These are phyloP conservation scores for Oryzias dopingdopingensis DNA, from an alignment of 2,797 vertebrate species.

Conservation along the genomic window DNA sequence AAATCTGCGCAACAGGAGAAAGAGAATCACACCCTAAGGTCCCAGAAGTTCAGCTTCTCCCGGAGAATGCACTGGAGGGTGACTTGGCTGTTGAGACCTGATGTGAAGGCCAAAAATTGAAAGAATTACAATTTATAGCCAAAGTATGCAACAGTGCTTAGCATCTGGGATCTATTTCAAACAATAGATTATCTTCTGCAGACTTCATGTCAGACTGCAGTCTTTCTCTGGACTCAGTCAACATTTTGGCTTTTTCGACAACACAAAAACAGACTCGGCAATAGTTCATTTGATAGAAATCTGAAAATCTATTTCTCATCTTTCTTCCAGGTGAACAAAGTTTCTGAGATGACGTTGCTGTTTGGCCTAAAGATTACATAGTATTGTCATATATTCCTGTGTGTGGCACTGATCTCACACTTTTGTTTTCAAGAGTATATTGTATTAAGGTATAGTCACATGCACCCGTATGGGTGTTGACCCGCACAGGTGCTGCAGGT, in stretches of 20 bases:
- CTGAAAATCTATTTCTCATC: conserved; percentile 7
- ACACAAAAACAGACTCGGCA: conserved; percentile 5
- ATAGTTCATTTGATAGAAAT: conserved; percentile 19
- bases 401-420: no score
- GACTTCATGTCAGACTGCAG: conserved; percentile 28
- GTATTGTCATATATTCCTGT: no score
- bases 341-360: no score
- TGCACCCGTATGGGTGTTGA: no score
- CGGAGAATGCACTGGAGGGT: conserved; percentile 44
- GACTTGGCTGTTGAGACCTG: conserved; percentile 43
- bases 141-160: conserved; percentile 52
- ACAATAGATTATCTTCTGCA: conserved; percentile 56
- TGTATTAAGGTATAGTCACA: no score
- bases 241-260: conserved; percentile 11
- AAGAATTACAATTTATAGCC: conserved; percentile 58
- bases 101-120: conserved; percentile 43
- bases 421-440: no score
- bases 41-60: conserved; percentile 30
- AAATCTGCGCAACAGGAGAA: conserved; percentile 5
- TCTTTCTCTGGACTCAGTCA: conserved; percentile 19
- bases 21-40: conserved; percentile 27
- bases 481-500: no score
- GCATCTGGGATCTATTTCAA: conserved; percentile 63
- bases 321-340: background rate
- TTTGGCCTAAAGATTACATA: no score